Conservation (phyloP, 2,113 vertebrate genomes). For the Ifrita kowaldi region DNA sequence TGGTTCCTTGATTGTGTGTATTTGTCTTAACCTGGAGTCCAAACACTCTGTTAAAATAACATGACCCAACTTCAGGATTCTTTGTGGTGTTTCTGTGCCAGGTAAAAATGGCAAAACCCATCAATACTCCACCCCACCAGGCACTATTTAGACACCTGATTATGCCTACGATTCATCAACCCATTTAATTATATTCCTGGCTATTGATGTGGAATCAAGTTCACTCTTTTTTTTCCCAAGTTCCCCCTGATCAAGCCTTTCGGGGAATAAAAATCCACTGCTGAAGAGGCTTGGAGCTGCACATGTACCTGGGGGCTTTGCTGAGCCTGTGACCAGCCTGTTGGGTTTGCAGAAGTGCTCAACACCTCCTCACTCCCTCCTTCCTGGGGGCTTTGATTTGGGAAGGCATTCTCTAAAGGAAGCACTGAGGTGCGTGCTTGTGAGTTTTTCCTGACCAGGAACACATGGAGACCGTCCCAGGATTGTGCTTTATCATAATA, state of each 20-base stretch:
- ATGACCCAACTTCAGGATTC: not conserved
- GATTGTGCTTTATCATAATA: not conserved
- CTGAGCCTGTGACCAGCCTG: not conserved
- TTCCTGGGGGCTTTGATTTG: not conserved
- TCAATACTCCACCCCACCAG: not conserved
- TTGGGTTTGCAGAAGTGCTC: not conserved
- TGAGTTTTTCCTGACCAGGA: not conserved
- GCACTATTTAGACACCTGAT: not conserved
- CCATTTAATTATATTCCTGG: not conserved
- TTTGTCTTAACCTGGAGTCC: not conserved
- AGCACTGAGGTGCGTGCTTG: not conserved
- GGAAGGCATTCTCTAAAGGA: not conserved
- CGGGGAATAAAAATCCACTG: rapidly evolving
- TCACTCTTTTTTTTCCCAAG: not conserved
- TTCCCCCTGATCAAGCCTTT: not conserved
- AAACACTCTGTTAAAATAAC: not conserved
- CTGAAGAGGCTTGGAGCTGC: not conserved
- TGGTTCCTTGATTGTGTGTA: not conserved
- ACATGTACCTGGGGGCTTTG: not conserved
- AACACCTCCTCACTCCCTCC: not conserved
- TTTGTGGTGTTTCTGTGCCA: not conserved
- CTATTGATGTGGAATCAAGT: not conserved
- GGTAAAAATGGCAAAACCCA: not conserved
- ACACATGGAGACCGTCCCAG: not conserved
- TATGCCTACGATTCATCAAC: rapidly evolving